Base-by-base conservation (phyloP, 2,797 vertebrate species). In the Peromyscus eremicus region DNA sequence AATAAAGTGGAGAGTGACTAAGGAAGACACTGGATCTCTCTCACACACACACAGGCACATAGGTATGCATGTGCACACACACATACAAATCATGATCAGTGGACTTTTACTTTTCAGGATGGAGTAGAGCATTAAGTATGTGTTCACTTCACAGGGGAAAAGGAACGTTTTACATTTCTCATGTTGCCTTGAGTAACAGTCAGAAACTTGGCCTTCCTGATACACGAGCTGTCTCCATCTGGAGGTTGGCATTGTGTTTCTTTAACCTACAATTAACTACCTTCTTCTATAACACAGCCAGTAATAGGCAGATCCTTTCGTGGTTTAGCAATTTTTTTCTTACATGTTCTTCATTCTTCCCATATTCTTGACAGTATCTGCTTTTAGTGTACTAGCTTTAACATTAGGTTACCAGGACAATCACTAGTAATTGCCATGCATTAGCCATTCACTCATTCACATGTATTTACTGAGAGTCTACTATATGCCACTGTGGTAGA, bases 181-280 rank as follows among this genome's bases (percentile, higher is more conserved):
- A 71, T 64, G 66, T 92, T 92, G 96, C 90, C 71, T 96, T 94
- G 87, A 97, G 92, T 92, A 95, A 92, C 87, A 96, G 90, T 94
- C 88, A 92, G 89, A 96, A 96, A 77, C 86, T 94, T 82, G 68
- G 91, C 91, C 37, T 85, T 86, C 92, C 29, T 97, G 83, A 87
- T 62, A 79, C 87, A 43, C 29, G 17, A 29, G 89, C 97, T 87
- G 89, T 97, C 94, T 70, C 21, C 19, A 91, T 97, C 80, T 97
- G 98, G 96, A 95, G 89, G 43, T 64, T 97, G 92, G 96, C 62
- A 52, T 93, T 57, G 1, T 96, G 55, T 34, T 94, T 97, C 92
- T 94, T 94, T 55, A 96, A 97, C 94, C 86, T 89, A 93, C 97
- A 97, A 95, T 98, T 97, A 97, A 97, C 97, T 98, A 97, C 52